Conservation (phyloP, 2,113 vertebrate genomes). For the Hippocampus barbouri region DNA sequence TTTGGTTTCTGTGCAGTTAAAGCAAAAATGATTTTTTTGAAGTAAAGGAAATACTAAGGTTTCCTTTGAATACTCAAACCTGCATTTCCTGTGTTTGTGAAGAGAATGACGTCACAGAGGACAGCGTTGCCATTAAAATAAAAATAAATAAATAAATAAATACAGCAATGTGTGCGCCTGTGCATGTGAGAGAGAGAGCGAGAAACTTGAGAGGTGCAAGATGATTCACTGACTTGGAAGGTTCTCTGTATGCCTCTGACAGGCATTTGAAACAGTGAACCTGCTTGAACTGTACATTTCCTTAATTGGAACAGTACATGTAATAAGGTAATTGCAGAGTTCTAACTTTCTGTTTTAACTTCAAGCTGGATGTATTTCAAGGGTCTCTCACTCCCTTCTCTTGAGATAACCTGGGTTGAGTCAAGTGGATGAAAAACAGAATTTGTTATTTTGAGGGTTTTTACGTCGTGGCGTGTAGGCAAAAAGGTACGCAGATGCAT, state of each 20-base stretch:
- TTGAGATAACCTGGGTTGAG: constrained; percentile 1
- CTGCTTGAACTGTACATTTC: constrained; percentile 65
- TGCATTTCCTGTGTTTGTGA: neutral
- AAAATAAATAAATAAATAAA: no score
- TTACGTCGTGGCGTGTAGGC: no score
- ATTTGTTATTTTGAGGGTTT: neutral
- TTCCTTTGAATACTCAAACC: no score
- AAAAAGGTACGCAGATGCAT: no score
- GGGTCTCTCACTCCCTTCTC: neutral
- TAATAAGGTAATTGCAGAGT: constrained; percentile 62
- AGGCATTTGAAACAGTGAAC: constrained; percentile 58
- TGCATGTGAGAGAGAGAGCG: neutral
- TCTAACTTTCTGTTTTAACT: constrained; percentile 27
- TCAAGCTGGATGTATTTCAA: constrained; percentile 28
- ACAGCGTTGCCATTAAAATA: neutral
- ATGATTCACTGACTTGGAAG: constrained; percentile 66
- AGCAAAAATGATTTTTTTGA: no score
- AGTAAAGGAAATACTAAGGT: no score
- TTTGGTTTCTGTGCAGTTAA: no score
- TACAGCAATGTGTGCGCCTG: neutral
- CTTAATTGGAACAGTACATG: constrained; percentile 62
- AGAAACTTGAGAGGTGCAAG: constrained; percentile 36
- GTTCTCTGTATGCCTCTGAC: constrained; percentile 40
- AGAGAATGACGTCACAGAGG: neutral
- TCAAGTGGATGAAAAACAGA: neutral